Conservation (phyloP, 2,797 vertebrate genomes). For the Sebastes elongatus region DNA sequence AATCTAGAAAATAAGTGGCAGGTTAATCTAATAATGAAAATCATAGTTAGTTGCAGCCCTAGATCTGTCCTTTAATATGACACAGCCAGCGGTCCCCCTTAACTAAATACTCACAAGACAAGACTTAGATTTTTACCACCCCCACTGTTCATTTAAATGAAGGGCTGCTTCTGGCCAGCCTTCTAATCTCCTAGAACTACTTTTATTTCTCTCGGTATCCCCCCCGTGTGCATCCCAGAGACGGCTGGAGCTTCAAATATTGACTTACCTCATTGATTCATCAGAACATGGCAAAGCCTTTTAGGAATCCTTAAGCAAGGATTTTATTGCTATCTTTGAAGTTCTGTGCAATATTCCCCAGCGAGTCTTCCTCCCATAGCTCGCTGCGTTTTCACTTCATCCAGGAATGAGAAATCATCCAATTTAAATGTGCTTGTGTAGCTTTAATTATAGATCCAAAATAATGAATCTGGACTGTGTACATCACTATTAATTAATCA, state of each 20-base stretch:
- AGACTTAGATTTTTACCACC: neutral
- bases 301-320: conserved; percentile 65
- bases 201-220: conserved; percentile 28
- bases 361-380: conserved; percentile 23
- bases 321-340: conserved; percentile 62
- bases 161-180: conserved; percentile 25
- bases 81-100: neutral
- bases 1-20: too few relatives aligned
- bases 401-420: conserved; percentile 18
- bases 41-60: too few relatives aligned
- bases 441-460: neutral
- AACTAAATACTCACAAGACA: neutral
- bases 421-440: conserved; percentile 16
- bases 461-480: neutral
- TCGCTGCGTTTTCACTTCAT: conserved; percentile 2
- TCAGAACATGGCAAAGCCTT: conserved; percentile 58
- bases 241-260: conserved; percentile 60
- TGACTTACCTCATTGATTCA: conserved; percentile 65
- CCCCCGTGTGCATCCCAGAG: conserved; percentile 12
- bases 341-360: conserved; percentile 38
- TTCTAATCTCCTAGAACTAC: conserved; percentile 34
- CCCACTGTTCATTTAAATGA: conserved; percentile 24
- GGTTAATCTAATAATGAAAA: too few relatives aligned
- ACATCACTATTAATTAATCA: conserved; percentile 1
- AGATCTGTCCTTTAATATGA: neutral